Conservation (phyloP, 2,113 vertebrate species). For the Apodemus sylvaticus region DNA sequence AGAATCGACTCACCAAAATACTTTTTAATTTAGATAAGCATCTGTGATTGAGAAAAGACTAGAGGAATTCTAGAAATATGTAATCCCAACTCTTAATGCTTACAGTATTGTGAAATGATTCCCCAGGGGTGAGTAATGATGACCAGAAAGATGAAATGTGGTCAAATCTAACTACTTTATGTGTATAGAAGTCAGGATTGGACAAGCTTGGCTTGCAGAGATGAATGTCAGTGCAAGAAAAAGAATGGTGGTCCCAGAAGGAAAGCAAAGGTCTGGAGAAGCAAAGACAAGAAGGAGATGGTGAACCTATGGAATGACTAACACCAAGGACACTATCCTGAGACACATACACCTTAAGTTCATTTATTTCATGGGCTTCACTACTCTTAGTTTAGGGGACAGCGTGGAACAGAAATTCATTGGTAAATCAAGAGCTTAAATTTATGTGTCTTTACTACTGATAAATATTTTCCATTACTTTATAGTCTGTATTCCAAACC, state of each 20-base stretch:
- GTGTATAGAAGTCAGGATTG: not conserved
- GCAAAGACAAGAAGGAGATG: not conserved
- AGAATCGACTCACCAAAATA: not conserved
- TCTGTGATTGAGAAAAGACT: not conserved
- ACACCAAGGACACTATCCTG: not conserved
- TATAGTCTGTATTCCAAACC: constrained; percentile 30
- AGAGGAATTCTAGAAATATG: not conserved
- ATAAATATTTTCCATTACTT: constrained; percentile 24
- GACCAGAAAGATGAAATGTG: not conserved
- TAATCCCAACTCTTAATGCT: not conserved
- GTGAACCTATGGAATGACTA: not conserved
- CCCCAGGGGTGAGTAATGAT: not conserved
- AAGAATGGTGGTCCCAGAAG: not conserved
- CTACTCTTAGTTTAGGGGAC: not conserved
- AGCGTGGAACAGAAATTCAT: not conserved
- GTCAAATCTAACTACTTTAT: not conserved
- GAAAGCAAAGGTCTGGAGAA: not conserved
- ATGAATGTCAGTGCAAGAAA: not conserved
- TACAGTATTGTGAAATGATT: not conserved
- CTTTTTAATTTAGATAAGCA: constrained; percentile 17
- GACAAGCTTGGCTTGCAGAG: not conserved
- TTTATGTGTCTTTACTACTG: constrained; percentile 21
- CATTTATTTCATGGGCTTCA: not conserved
- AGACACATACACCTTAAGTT: not conserved
- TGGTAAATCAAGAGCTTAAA: constrained; percentile 21